Evolutionary conservation across 2,797 vertebrate species (phyloP).

Genomic region (Varecia variegata): DNA sequence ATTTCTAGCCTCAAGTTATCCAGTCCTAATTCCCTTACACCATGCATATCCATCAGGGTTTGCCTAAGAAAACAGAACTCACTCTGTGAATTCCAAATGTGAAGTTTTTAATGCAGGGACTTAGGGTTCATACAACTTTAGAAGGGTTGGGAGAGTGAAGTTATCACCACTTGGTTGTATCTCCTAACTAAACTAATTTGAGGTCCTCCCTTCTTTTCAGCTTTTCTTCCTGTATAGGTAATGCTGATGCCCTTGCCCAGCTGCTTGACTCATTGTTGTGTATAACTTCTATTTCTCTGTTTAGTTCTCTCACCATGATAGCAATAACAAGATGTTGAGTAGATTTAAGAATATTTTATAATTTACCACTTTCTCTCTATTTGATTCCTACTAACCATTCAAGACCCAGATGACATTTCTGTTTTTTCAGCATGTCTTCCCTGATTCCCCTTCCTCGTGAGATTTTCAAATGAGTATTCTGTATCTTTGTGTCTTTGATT

Average conservation of each 20-base stretch:
- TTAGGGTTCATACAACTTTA: not conserved
- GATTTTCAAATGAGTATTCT: not conserved
- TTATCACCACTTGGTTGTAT: not conserved
- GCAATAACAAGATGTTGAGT: not conserved
- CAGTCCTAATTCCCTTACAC: not conserved
- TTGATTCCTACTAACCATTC: not conserved
- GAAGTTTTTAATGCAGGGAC: not conserved
- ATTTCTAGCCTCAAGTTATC: not conserved
- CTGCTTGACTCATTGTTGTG: not conserved
- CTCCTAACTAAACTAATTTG: not conserved
- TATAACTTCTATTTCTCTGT: not conserved
- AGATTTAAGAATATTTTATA: not conserved
- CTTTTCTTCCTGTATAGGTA: not conserved
- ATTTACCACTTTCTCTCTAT: not conserved
- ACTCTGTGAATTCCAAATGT: not conserved
- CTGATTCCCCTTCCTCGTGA: not conserved
- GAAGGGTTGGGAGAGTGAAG: not conserved
- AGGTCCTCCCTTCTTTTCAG: not conserved
- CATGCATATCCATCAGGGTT: not conserved
- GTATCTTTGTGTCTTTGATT: not conserved
- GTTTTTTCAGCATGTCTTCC: not conserved
- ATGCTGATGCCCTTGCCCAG: not conserved
- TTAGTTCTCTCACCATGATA: not conserved
- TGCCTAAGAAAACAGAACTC: not conserved
- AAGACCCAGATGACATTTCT: not conserved